A percentile compares a stretch with the other conserved stretches of the same genome.
Conservation (phyloP, 2,888 invertebrate genomes). For the Torymus tubicola region DNA sequence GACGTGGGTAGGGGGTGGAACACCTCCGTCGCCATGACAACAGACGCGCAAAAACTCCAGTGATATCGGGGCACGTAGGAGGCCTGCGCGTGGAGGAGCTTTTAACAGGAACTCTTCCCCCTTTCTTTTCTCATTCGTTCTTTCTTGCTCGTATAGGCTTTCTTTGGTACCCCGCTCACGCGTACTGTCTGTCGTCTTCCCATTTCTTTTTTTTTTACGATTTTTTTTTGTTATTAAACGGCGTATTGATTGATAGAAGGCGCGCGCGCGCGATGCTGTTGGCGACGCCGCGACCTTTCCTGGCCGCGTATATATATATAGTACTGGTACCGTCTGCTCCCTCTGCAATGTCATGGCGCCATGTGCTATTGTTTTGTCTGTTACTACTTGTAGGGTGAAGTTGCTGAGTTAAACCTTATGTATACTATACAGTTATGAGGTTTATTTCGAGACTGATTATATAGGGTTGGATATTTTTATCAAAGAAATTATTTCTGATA, state of each 20-base stretch:
- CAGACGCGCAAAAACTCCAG: constrained; percentile 71
- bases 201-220: too few relatives aligned
- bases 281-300: neutral
- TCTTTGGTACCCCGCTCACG: neutral
- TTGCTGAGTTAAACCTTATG: too few relatives aligned
- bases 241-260: constrained; percentile 5
- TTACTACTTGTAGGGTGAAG: constrained; percentile 13
- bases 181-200: too few relatives aligned
- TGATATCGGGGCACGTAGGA: constrained; percentile 63
- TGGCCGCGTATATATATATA: neutral
- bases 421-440: too few relatives aligned
- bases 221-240: neutral
- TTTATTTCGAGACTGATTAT: too few relatives aligned
- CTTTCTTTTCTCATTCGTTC: constrained; percentile 6
- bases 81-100: neutral
- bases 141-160: neutral
- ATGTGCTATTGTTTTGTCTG: constrained; percentile 23
- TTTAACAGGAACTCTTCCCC: constrained; percentile 22
- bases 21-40: constrained; percentile 68
- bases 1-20: constrained; percentile 59
- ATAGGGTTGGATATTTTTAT: too few relatives aligned
- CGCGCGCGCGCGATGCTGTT: too few relatives aligned
- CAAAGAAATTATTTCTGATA: too few relatives aligned
- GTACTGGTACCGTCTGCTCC: too few relatives aligned
- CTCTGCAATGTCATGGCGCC: neutral